phyloP scores from a whole-genome alignment of 2,888 invertebrate genomes.

The Cactoblastis cactorum region DNA sequence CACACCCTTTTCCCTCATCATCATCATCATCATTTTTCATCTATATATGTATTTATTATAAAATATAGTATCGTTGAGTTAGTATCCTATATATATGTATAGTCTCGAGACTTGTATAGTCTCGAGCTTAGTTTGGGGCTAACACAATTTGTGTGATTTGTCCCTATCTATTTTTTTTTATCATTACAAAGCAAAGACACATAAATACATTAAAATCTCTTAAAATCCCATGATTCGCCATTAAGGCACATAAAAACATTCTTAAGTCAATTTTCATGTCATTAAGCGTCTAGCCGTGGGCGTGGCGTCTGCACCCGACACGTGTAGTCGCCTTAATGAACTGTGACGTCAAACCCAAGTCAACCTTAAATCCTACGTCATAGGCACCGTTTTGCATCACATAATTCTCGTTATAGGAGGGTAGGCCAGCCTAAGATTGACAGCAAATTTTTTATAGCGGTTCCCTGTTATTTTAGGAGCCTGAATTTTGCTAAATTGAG shows the following conservation, averaged over 20 bases:
- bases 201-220: background rate
- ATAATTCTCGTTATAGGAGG: constrained; percentile 5
- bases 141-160: too few species aligned
- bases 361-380: background rate
- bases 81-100: too few species aligned
- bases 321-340: constrained; percentile 20
- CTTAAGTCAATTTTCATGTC: constrained; percentile 20
- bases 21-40: too few species aligned
- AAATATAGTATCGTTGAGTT: too few species aligned
- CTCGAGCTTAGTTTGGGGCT: too few species aligned
- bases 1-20: too few species aligned
- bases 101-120: too few species aligned
- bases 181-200: too few species aligned
- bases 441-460: constrained; percentile 11
- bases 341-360: constrained; percentile 6
- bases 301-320: constrained; percentile 19
- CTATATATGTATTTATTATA: too few species aligned
- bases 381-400: constrained; percentile 6
- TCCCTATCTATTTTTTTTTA: too few species aligned
- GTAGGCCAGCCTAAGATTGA: constrained; percentile 10
- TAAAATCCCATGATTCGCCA: constrained; percentile 1
- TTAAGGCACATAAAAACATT: constrained; percentile 22
- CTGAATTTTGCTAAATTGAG: background rate
- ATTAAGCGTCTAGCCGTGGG: constrained; percentile 22
- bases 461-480: constrained; percentile 1